A percentile compares a stretch with the other conserved stretches of the same genome.
Evolutionary conservation across 2,797 vertebrate species (phyloP).

Genomic region (Anableps anableps): DNA sequence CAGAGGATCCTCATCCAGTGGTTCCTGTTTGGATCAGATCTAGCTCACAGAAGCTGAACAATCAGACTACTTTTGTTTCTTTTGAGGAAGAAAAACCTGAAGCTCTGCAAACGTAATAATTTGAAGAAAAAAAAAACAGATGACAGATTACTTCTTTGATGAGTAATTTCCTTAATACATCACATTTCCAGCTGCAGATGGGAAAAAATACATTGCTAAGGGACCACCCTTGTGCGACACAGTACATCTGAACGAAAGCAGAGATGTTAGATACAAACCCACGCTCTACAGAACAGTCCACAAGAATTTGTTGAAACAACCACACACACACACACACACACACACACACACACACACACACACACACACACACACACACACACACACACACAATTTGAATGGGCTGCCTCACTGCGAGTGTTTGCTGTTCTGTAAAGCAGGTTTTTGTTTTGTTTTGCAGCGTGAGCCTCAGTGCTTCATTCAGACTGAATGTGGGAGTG

Average conservation of each 20-base stretch:
- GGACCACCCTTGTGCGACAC: constrained; percentile 16
- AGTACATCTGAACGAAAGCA: constrained; percentile 45
- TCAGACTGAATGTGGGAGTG: neutral
- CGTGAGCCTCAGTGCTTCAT: neutral
- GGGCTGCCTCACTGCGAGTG: neutral
- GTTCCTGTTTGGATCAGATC: neutral
- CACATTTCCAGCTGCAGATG: constrained; percentile 69
- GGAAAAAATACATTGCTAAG: constrained; percentile 39
- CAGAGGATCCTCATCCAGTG: neutral
- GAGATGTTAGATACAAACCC: constrained; percentile 15
- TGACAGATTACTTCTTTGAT: constrained; percentile 64
- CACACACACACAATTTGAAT: no score
- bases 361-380: no score
- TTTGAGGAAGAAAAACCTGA: neutral
- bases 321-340: no score
- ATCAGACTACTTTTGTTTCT: neutral
- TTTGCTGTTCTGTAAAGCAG: neutral
- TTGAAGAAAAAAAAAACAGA: constrained; percentile 34
- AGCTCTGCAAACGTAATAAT: constrained; percentile 42
- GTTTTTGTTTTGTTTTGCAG: neutral
- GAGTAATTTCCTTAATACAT: constrained; percentile 72
- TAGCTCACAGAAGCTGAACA: neutral
- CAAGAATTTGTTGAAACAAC: constrained; percentile 11
- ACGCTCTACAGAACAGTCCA: constrained; percentile 6
- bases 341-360: no score